These are phyloP conservation scores for Syngnathus floridae DNA, from an alignment of 2,113 vertebrate species.

Conservation along the genomic window DNA sequence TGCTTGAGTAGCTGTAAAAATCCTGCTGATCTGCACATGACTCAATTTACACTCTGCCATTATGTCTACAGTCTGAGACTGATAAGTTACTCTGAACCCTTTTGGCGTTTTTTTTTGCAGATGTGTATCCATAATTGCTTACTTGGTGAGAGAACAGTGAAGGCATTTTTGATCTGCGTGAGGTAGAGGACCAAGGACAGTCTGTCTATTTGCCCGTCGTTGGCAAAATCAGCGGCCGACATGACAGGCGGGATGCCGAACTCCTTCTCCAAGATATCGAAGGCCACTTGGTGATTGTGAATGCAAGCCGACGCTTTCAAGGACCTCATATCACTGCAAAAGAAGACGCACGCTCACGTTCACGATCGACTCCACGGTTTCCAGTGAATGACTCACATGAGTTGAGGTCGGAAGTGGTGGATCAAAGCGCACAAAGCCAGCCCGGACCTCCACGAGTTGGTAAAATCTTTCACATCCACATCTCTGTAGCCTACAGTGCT, in stretches of 20 bases:
- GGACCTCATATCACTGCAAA: conserved; percentile 72
- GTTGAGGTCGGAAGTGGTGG: conserved; percentile 76
- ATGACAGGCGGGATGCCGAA: conserved; percentile 82
- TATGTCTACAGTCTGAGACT: too few relatives aligned
- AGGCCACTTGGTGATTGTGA: conserved; percentile 72
- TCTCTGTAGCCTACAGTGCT: conserved; percentile 73
- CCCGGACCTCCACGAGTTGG: conserved; percentile 82
- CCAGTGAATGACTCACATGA: conserved; percentile 77
- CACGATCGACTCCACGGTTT: not conserved
- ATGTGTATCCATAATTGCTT: conserved; percentile 1
- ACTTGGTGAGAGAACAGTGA: conserved; percentile 63
- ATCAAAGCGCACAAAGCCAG: conserved; percentile 84
- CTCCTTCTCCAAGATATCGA: conserved; percentile 77
- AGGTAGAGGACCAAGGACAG: conserved; percentile 89
- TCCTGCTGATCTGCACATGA: too few relatives aligned
- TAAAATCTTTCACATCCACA: conserved; percentile 76
- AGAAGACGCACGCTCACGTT: not conserved
- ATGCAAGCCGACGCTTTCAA: conserved; percentile 61
- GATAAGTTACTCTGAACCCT: not conserved
- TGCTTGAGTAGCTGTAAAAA: too few relatives aligned
- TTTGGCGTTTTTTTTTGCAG: not conserved
- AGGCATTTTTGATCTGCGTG: conserved; percentile 80
- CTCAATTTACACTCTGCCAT: too few relatives aligned
- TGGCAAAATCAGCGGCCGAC: conserved; percentile 73
- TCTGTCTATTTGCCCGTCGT: conserved; percentile 68